phyloP scores from a whole-genome alignment of 2,888 invertebrate species.

The Melolontha melolontha region DNA sequence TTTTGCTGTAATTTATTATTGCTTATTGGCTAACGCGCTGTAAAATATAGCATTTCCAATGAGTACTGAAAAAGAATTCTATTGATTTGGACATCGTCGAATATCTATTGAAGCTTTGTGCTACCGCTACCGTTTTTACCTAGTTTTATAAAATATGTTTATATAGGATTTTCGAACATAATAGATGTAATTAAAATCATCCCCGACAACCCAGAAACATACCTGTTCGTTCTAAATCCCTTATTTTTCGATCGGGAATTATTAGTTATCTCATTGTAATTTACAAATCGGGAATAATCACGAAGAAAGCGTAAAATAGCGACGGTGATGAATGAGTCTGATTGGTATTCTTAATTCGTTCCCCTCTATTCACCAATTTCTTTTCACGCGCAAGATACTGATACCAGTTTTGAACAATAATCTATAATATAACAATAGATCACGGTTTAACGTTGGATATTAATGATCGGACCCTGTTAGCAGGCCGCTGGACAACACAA shows the following conservation, averaged over 20 bases:
- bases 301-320: slow-evolving; percentile 53
- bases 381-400: slow-evolving; percentile 34
- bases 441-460: slow-evolving; percentile 43
- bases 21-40: no score
- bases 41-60: no score
- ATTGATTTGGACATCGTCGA: no score
- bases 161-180: slow-evolving; percentile 23
- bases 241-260: slow-evolving; percentile 15
- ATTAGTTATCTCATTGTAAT: slow-evolving; percentile 41
- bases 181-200: slow-evolving; percentile 28
- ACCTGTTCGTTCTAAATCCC: slow-evolving; percentile 4
- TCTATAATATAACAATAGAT: slow-evolving; percentile 42
- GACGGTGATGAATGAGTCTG: slow-evolving; percentile 45
- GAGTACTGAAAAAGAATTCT: no score
- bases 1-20: no score
- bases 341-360: slow-evolving; percentile 49
- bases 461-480: slow-evolving; percentile 43
- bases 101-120: not conserved
- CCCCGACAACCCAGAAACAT: not conserved
- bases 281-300: slow-evolving; percentile 44
- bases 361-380: slow-evolving; percentile 36
- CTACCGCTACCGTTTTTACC: slow-evolving; percentile 9
- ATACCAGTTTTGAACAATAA: slow-evolving; percentile 43
- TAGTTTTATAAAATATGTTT: slow-evolving; percentile 24
- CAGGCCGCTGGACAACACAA: slow-evolving; percentile 42